Evolutionary conservation across 2,797 vertebrate species (phyloP).

Genomic region (Macropodus opercularis): DNA sequence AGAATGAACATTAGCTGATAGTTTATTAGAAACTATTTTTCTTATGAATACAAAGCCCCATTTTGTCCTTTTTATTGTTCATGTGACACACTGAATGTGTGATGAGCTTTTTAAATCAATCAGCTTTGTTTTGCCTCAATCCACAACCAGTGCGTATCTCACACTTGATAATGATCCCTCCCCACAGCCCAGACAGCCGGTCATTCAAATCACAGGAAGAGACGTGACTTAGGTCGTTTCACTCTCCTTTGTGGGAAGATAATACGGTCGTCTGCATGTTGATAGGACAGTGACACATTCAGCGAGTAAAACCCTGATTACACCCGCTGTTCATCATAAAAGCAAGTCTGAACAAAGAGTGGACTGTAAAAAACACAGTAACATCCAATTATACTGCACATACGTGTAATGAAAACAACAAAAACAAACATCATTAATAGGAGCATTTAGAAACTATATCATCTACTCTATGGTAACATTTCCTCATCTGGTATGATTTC

Average conservation of each 20-base stretch:
- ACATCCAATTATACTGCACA: not conserved
- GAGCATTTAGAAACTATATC: not conserved
- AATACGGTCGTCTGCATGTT: slow-evolving; percentile 25
- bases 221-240: not conserved
- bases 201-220: slow-evolving; percentile 33
- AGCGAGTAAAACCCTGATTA: slow-evolving; percentile 26
- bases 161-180: slow-evolving; percentile 15
- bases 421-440: not conserved
- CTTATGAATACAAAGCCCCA: no score
- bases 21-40: no score
- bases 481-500: no score
- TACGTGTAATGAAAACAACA: not conserved
- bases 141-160: slow-evolving; percentile 39
- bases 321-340: slow-evolving; percentile 5
- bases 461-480: no score
- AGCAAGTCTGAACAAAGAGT: not conserved
- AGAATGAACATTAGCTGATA: no score
- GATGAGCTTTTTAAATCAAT: no score
- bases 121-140: slow-evolving; percentile 12
- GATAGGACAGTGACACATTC: slow-evolving; percentile 28
- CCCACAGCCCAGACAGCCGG: not conserved
- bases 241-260: slow-evolving; percentile 20
- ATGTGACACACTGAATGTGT: no score
- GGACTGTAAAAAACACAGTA: not conserved
- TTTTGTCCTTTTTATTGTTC: no score